These are phyloP conservation scores for Rhinopithecus roxellana DNA, from an alignment of 2,113 vertebrate species.

Conservation along the genomic window DNA sequence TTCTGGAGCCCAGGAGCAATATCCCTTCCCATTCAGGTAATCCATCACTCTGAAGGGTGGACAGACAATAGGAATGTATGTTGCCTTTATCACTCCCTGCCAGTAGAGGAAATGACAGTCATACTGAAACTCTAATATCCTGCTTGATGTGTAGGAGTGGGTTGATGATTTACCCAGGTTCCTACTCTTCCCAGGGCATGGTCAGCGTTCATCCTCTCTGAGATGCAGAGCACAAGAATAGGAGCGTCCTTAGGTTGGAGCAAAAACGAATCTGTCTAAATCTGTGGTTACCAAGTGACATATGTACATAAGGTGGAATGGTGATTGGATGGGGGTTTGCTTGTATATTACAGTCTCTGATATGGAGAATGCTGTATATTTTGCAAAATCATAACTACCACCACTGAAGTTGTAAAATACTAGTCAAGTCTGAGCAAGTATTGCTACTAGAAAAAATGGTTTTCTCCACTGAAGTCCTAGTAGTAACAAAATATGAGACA, in stretches of 20 bases:
- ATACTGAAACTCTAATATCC: conserved; percentile 65
- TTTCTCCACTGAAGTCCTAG: not conserved
- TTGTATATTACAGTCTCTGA: not conserved
- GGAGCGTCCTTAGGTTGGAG: not conserved
- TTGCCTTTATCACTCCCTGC: conserved; percentile 72
- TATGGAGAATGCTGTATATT: not conserved
- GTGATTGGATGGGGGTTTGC: not conserved
- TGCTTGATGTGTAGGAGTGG: conserved; percentile 33
- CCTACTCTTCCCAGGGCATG: not conserved
- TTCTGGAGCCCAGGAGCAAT: conserved; percentile 64
- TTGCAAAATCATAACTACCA: not conserved
- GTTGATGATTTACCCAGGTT: conserved; percentile 52
- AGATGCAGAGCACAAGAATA: not conserved
- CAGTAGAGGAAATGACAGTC: conserved; percentile 70
- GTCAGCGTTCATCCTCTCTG: conserved; percentile 24
- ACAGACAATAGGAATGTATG: conserved; percentile 70
- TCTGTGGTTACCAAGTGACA: not conserved
- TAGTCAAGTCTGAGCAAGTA: not conserved
- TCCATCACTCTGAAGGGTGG: conserved; percentile 74
- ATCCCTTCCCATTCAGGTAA: conserved; percentile 64
- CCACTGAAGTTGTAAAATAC: not conserved
- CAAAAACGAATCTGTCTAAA: not conserved
- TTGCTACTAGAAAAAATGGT: not conserved
- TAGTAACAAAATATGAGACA: not conserved
- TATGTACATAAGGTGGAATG: not conserved